phyloP scores from a whole-genome alignment of 2,113 vertebrate species.

The Chaenogobius annularis region DNA sequence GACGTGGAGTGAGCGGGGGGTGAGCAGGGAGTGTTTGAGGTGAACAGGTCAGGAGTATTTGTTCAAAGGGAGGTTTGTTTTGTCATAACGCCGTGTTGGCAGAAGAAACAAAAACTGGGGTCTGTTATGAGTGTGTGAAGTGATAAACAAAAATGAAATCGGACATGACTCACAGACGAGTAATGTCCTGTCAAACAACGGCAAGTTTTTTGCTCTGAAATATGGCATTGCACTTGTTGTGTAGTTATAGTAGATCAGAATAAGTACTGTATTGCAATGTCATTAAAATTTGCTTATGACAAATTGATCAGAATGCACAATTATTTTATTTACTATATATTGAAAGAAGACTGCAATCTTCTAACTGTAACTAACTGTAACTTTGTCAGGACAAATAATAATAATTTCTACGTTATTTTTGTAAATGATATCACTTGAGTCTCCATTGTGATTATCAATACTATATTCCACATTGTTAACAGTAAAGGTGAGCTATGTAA shows the following conservation, averaged over 20 bases:
- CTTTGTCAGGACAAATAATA: too few relatives aligned
- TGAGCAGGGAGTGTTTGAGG: not conserved
- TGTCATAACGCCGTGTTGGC: not conserved
- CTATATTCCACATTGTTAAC: too few relatives aligned
- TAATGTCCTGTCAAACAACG: not conserved
- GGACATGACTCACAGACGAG: not conserved
- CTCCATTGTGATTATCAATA: too few relatives aligned
- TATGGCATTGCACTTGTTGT: not conserved
- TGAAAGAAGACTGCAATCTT: too few relatives aligned
- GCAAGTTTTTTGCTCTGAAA: not conserved
- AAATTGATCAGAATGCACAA: too few relatives aligned
- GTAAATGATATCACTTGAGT: too few relatives aligned
- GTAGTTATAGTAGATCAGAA: not conserved
- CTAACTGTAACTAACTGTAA: too few relatives aligned
- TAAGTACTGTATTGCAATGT: not conserved
- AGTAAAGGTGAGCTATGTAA: too few relatives aligned
- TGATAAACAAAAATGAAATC: not conserved
- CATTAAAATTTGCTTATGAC: too few relatives aligned
- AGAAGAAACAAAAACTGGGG: slow-evolving; percentile 2
- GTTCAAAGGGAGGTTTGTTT: slow-evolving; percentile 3
- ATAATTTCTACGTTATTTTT: too few relatives aligned
- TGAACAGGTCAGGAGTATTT: slow-evolving; percentile 3
- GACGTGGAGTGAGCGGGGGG: slow-evolving; percentile 11
- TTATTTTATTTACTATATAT: too few relatives aligned
- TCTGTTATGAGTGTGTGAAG: not conserved